Conservation (phyloP, 2,113 vertebrate genomes). For the Aythya baeri region DNA sequence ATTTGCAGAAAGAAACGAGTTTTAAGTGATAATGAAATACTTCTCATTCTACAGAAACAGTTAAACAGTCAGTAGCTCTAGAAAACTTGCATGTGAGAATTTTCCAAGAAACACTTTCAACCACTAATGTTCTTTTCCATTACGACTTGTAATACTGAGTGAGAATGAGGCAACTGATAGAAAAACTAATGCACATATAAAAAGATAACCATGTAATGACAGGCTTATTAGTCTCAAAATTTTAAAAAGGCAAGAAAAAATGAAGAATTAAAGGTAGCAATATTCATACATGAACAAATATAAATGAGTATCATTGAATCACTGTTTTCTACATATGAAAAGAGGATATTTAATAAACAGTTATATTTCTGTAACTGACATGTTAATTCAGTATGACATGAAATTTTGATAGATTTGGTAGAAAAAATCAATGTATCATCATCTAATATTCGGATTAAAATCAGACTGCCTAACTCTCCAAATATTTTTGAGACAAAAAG, state of each 20-base stretch:
- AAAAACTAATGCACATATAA: background rate
- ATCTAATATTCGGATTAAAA: background rate
- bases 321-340: background rate
- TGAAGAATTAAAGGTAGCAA: background rate
- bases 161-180: background rate
- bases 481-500: background rate
- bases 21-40: background rate
- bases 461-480: background rate
- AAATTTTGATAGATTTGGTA: background rate
- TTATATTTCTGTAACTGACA: background rate
- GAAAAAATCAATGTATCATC: background rate
- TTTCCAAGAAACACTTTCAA: background rate
- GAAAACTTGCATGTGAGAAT: background rate
- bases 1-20: background rate
- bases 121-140: background rate
- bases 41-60: background rate
- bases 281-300: background rate
- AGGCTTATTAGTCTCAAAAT: background rate
- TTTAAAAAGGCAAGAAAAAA: background rate
- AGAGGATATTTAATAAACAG: background rate
- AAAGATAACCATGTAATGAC: background rate
- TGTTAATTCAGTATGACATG: background rate
- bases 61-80: background rate
- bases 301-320: background rate
- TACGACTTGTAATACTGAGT: background rate